Conservation (phyloP, 2,888 invertebrate genomes). For the Mythimna pallens region DNA sequence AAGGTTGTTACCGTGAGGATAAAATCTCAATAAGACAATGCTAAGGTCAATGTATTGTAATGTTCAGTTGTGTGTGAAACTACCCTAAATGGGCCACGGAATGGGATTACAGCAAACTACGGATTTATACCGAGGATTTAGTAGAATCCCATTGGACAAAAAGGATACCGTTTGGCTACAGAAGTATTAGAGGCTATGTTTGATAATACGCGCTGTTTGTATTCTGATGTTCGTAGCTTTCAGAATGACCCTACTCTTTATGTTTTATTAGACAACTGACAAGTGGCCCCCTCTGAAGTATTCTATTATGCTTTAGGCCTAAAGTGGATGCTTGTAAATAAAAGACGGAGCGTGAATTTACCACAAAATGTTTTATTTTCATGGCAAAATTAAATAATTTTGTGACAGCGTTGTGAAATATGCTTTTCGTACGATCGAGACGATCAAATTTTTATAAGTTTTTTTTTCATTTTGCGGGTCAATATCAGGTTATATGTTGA, state of each 20-base stretch:
- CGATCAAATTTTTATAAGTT: no score
- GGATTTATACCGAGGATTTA: slow-evolving; percentile 86
- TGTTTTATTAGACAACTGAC: slow-evolving; percentile 45
- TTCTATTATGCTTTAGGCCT: slow-evolving; percentile 9
- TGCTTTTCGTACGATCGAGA: background rate
- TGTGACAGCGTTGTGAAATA: background rate
- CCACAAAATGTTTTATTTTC: background rate
- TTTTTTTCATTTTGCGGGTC: no score
- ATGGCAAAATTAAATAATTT: background rate
- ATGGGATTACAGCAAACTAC: slow-evolving; percentile 85
- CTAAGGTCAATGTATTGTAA: slow-evolving; percentile 75
- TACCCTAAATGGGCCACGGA: slow-evolving; percentile 76
- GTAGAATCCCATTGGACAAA: slow-evolving; percentile 81
- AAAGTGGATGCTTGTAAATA: background rate
- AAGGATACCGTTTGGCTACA: slow-evolving; percentile 76
- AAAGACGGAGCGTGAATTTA: background rate
- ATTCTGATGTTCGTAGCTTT: slow-evolving; percentile 57
- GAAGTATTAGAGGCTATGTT: slow-evolving; percentile 79
- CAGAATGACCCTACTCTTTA: slow-evolving; percentile 35
- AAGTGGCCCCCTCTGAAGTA: slow-evolving; percentile 58
- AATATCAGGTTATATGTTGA: no score
- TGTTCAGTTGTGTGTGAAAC: slow-evolving; percentile 81
- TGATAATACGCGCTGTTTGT: slow-evolving; percentile 77
- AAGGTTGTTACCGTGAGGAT: slow-evolving; percentile 40
- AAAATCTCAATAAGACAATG: slow-evolving; percentile 64